Conservation (phyloP, 2,113 vertebrate species). For the Myocastor coypus region DNA sequence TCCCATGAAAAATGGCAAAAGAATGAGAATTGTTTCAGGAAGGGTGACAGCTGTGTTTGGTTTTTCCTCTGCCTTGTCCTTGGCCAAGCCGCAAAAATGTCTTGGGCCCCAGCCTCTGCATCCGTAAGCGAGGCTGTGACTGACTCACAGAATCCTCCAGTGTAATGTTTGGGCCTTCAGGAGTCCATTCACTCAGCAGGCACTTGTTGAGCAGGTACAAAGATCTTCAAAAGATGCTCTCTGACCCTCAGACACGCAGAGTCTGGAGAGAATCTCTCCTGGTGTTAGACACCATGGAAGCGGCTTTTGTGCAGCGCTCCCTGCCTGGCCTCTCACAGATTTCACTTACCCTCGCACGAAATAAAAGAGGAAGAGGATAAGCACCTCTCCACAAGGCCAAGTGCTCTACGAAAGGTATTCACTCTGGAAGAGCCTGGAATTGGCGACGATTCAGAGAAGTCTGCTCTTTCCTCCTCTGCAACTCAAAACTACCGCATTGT, state of each 20-base stretch:
- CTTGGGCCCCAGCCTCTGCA: not conserved
- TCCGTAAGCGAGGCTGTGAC: not conserved
- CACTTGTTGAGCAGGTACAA: not conserved
- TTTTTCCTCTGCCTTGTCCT: not conserved
- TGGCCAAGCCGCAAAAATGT: not conserved
- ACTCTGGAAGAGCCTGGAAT: not conserved
- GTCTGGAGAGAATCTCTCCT: not conserved
- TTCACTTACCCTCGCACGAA: not conserved
- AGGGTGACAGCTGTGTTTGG: not conserved
- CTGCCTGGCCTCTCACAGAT: not conserved
- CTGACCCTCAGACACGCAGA: not conserved
- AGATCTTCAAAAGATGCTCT: constrained; percentile 1
- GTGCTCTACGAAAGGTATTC: not conserved
- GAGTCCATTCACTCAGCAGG: not conserved
- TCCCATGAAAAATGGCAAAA: not conserved
- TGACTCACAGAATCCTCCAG: constrained; percentile 1
- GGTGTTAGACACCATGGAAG: not conserved
- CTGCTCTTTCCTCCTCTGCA: not conserved
- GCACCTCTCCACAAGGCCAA: not conserved
- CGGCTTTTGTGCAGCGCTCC: not conserved
- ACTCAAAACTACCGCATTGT: not conserved
- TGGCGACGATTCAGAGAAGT: constrained; percentile 22
- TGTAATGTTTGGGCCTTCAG: not conserved
- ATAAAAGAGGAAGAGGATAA: not conserved
- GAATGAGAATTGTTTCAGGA: not conserved